These are phyloP conservation scores for Ochlodes sylvanus DNA, from an alignment of 2,888 invertebrate genomes.

Conservation along the genomic window DNA sequence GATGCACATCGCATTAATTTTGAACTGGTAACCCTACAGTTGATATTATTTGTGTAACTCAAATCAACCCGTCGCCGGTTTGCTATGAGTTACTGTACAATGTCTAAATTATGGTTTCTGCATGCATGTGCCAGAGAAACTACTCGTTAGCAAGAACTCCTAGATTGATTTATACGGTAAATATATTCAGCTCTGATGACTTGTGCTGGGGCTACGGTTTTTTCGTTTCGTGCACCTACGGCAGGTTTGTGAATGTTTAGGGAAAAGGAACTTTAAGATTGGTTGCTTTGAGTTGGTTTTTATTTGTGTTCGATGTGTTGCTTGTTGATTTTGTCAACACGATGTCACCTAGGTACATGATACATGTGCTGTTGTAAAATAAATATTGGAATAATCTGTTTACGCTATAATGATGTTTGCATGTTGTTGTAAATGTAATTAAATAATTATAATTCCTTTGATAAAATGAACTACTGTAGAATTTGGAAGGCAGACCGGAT, in stretches of 20 bases:
- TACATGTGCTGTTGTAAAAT: too few relatives aligned
- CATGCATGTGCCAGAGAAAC: slow-evolving; percentile 74
- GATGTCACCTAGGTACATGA: too few relatives aligned
- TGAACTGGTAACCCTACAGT: slow-evolving; percentile 3
- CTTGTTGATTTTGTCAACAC: not conserved
- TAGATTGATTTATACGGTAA: slow-evolving; percentile 52
- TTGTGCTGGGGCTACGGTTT: slow-evolving; percentile 21
- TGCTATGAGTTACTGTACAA: slow-evolving; percentile 71
- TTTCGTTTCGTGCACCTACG: not conserved
- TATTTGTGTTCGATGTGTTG: not conserved
- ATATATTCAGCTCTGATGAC: slow-evolving; percentile 46
- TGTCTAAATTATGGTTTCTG: slow-evolving; percentile 76
- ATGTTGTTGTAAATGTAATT: too few relatives aligned
- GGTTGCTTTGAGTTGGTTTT: not conserved
- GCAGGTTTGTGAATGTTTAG: not conserved
- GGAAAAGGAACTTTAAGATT: not conserved
- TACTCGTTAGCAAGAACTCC: slow-evolving; percentile 64
- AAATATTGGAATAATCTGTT: too few relatives aligned
- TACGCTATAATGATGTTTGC: too few relatives aligned
- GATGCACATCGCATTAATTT: not conserved
- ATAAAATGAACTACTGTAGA: too few relatives aligned
- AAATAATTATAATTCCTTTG: too few relatives aligned
- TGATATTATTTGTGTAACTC: slow-evolving; percentile 65
- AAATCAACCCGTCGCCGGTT: slow-evolving; percentile 53
- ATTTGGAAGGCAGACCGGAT: too few relatives aligned